These are phyloP conservation scores for Patella vulgata DNA, from an alignment of 1,140 invertebrate species.

Conservation along the genomic window DNA sequence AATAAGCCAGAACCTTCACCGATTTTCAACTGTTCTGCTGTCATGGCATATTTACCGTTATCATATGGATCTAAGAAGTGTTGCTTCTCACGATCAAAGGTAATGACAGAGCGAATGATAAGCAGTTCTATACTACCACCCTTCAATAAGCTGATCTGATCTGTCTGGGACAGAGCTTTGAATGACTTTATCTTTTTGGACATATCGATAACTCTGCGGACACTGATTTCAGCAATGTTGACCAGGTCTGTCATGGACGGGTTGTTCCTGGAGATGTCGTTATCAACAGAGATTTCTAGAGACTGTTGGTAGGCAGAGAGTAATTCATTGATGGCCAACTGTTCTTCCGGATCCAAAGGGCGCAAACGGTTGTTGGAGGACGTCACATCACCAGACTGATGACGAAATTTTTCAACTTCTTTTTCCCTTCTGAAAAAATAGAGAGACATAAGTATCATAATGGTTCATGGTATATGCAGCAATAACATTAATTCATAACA, in stretches of 20 bases:
- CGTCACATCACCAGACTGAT: conserved; percentile 56
- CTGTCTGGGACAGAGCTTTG: conserved; percentile 62
- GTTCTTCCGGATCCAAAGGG: conserved; percentile 55
- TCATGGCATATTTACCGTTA: conserved; percentile 62
- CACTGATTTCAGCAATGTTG: conserved; percentile 66
- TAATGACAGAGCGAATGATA: conserved; percentile 67
- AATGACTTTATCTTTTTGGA: conserved; percentile 68
- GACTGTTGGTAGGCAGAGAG: conserved; percentile 61
- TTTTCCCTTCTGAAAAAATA: conserved; percentile 55
- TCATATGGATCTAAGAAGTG: conserved; percentile 65
- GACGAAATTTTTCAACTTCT: conserved; percentile 50
- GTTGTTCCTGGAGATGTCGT: conserved; percentile 52
- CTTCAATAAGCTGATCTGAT: conserved; percentile 69
- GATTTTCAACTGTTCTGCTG: conserved; percentile 58
- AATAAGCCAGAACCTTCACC: conserved; percentile 58
- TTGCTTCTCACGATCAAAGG: conserved; percentile 66
- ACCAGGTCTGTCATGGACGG: conserved; percentile 62
- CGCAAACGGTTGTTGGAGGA: conserved; percentile 49
- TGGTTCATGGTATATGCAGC: background rate
- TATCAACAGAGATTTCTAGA: conserved; percentile 60
- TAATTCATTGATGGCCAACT: conserved; percentile 59
- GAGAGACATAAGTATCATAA: conserved; percentile 1
- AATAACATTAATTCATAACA: too few species aligned
- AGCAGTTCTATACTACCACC: conserved; percentile 70
- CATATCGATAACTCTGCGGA: conserved; percentile 67